Percentiles rank a stretch among this genome's conserved stretches.
Conservation (phyloP, 1,140 invertebrate genomes). For the Meloidogyne exigua region DNA sequence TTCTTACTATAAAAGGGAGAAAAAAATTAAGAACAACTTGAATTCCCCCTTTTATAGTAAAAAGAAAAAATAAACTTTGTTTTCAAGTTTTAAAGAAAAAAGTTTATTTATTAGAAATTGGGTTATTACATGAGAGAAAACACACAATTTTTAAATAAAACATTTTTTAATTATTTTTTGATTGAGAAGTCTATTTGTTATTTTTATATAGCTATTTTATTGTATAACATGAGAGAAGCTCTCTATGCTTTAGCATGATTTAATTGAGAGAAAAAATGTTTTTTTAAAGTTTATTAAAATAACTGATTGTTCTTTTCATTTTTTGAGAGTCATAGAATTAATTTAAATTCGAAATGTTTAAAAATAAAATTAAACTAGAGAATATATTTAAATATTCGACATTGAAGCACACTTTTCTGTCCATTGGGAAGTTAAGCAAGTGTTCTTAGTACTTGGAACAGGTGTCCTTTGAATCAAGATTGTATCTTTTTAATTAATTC, state of each 20-base stretch:
- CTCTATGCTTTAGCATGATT: neutral
- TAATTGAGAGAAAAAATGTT: neutral
- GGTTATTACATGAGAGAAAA: neutral
- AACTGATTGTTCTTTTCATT: too few species aligned
- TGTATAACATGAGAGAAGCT: neutral
- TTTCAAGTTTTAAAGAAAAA: neutral
- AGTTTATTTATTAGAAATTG: constrained; percentile 3
- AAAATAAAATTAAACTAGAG: too few species aligned
- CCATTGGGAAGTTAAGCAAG: too few species aligned
- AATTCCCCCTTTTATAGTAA: neutral
- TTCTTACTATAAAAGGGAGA: neutral
- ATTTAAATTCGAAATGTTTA: neutral
- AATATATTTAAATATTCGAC: too few species aligned
- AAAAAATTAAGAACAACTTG: neutral
- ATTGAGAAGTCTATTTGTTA: neutral
- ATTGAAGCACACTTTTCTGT: too few species aligned
- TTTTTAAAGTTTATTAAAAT: too few species aligned
- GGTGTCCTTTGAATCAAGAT: too few species aligned
- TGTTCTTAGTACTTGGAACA: too few species aligned
- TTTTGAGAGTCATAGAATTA: neutral
- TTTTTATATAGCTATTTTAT: neutral
- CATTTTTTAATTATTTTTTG: neutral
- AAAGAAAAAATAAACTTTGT: neutral
- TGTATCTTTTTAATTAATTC: too few species aligned
- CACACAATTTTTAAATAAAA: neutral